These are phyloP conservation scores for Steatornis caripensis DNA, from an alignment of 2,113 vertebrate species.

Conservation along the genomic window DNA sequence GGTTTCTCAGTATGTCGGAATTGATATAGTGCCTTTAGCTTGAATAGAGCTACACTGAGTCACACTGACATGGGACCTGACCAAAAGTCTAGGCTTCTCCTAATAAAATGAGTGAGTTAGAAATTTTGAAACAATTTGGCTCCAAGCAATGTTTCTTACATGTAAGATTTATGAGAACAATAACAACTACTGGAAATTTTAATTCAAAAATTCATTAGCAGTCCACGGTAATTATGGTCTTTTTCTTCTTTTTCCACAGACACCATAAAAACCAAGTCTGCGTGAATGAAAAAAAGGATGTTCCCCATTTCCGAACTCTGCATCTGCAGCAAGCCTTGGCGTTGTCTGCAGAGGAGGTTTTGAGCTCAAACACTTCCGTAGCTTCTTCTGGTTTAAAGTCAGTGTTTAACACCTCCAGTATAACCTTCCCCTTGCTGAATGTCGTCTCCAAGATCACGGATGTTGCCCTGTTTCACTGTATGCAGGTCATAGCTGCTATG, in stretches of 20 bases:
- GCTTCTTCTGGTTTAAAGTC: background rate
- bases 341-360: background rate
- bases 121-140: conserved; percentile 24
- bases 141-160: conserved; percentile 30
- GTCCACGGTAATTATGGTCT: background rate
- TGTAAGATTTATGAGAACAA: conserved; percentile 1
- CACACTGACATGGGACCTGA: background rate
- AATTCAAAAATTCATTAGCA: conserved; percentile 47
- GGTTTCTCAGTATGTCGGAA: background rate
- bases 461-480: background rate
- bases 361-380: background rate
- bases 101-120: conserved; percentile 19
- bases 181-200: conserved; percentile 1
- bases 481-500: background rate
- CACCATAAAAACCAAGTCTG: background rate
- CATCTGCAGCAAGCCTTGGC: background rate
- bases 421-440: background rate
- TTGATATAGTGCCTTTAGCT: background rate
- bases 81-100: background rate
- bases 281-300: background rate
- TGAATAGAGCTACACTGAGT: background rate
- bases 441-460: background rate
- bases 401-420: background rate
- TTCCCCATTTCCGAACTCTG: background rate
- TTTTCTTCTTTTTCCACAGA: conserved; percentile 14